Evolutionary conservation across 2,113 vertebrate species (phyloP), one percentile per base, ranked within the genome.

Genomic region (Epinephelus fuscoguttatus): DNA sequence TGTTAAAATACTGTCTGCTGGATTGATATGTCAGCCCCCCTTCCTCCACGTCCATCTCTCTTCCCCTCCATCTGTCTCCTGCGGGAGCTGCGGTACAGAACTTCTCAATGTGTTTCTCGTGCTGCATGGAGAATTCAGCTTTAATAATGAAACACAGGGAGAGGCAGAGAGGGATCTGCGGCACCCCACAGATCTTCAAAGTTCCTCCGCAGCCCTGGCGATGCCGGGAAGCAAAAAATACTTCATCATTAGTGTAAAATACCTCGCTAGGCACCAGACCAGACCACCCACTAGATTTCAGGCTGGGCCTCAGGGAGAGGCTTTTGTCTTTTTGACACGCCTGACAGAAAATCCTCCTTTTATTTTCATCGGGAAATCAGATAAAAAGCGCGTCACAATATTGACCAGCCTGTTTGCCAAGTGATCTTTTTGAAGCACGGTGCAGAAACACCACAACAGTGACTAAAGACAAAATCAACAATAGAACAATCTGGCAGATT

Each of bases 141-240:
- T 93, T 83, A 92, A 92, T 94, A 93, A 93, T 94, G 82, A 89
- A 93, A 92, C 84, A 84, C 66, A 89, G 75, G 78, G 78, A 62
- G 82, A 82, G 59, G n/a, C 63, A 85, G 50, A 37, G 76, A 85
- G 63, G 62, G 80, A 69, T 73, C 69, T 60, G 72, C 76, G 75
- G 76, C 27, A 45, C 62, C 81, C 47, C 59, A 42, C 75, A 79
- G 82, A 91, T 91, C 83, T 92, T 91, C 84, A 90, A 84, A 92
- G 82, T 57, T 85, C 40, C 83, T 85, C 62, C 62, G 57, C 83
- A 84, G 70, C 64, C 57, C 27, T 33, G 68, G 70, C 61, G 30
- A 23, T 60, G 50, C 72, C 0, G 3, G 42, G 63, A 75, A 59
- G 25, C 49, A 71, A 80, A 77, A 77, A 73, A 63, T 15, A 40